Base-by-base conservation (phyloP, 2,797 vertebrate species). In the Gorsachius magnificus region DNA sequence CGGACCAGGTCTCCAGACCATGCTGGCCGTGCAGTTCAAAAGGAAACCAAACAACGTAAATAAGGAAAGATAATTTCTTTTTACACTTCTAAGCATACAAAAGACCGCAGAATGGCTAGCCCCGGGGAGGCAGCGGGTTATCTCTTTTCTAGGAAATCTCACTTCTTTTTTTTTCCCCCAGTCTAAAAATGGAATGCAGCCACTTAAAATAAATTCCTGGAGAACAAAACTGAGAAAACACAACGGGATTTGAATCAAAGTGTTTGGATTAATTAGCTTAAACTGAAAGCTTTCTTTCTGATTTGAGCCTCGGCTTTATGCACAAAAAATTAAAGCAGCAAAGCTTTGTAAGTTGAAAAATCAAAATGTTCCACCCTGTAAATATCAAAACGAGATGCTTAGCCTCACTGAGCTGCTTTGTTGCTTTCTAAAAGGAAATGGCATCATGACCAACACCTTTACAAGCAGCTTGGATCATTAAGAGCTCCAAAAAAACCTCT, bases 261-360 rank as follows among this genome's bases (percentile, higher is more conserved):
- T 24, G 61, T 79, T 94, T 82, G 92, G 93, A 96, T 96, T 97
- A 94, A 97, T 96, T 97, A 95, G 95, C 95, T 96, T 79, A 92
- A 93, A 94, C 88, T 53, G 93, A 89, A 92, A 92, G 86, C 95
- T 93, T 95, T 96, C 92, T 66, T 95, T 96, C 83, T 87, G 77
- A 89, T 96, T 96, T 87, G 86, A 93, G 81, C 88, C 77, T 94
- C 0, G 0, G 70, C 66, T 95, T 90, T 63, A 58, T n/a, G 77
- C 54, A 79, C 57, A 41, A 58, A 91, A 94, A 83, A 94, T 70
- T 18, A 90, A 95, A 96, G 88, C 80, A 72, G 78, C 54, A 54
- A 79, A 93, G 95, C 95, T 95, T 90, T 94, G 63, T 45, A 87
- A 93, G 93, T 82, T 31, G 83, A 90, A 93, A 92, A 96, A 93